A percentile compares a stretch with the other conserved stretches of the same genome.
Conservation (phyloP, 37 sponge, comb jelly and placozoan genomes). For the Cliona cf. orientalis region DNA sequence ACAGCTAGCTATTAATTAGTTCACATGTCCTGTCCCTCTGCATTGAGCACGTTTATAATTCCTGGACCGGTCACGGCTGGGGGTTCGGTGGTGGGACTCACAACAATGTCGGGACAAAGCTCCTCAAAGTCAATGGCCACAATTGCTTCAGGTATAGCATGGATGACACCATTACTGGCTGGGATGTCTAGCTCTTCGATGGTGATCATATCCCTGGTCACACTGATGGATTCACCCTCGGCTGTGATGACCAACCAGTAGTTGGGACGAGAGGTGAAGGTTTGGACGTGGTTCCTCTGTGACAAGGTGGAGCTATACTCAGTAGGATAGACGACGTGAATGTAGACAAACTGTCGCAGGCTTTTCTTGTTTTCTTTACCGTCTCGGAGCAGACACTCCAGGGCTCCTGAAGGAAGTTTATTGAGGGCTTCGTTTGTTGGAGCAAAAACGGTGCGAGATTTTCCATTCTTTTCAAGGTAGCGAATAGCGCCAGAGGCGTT, state of each 20-base stretch:
- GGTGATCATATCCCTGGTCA: slow-evolving; percentile 15
- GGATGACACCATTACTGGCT: slow-evolving; percentile 56
- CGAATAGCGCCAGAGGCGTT: not conserved
- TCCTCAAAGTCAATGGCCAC: slow-evolving; percentile 1
- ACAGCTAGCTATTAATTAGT: too few species aligned
- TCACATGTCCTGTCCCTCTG: too few species aligned
- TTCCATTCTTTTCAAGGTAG: not conserved
- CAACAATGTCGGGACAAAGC: too few species aligned
- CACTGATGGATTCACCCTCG: not conserved
- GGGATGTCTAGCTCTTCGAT: slow-evolving; percentile 24
- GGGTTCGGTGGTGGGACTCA: too few species aligned
- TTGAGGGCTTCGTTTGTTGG: slow-evolving; percentile 46
- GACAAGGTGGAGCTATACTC: slow-evolving; percentile 33
- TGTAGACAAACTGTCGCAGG: not conserved
- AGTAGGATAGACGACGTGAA: slow-evolving; percentile 28
- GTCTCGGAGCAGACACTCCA: slow-evolving; percentile 19
- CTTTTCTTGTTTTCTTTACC: slow-evolving; percentile 1
- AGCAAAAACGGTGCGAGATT: slow-evolving; percentile 47
- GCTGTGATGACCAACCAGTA: not conserved
- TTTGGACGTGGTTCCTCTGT: not conserved
- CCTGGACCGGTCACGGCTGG: too few species aligned
- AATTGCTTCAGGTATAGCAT: slow-evolving; percentile 5
- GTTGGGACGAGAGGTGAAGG: slow-evolving; percentile 1
- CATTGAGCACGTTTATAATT: too few species aligned
- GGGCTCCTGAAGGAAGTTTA: not conserved